phyloP scores from a whole-genome alignment of 2,113 vertebrate genomes.

The Cyanistes caeruleus region DNA sequence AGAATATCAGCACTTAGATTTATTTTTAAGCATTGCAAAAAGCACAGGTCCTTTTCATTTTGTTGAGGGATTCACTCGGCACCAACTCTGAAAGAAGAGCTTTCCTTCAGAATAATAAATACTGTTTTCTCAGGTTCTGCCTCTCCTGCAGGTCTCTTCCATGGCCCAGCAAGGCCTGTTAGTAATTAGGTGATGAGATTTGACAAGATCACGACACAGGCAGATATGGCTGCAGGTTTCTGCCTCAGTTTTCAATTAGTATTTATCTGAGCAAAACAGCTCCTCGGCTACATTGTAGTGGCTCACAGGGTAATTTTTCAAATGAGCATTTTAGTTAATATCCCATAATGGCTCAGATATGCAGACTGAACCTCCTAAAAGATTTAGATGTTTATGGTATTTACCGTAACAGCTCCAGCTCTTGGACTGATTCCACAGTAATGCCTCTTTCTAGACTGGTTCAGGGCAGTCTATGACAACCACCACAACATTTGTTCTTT shows the following conservation, averaged over 20 bases:
- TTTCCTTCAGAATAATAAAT: slow-evolving; percentile 7
- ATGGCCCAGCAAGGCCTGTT: background rate
- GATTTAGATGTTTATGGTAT: slow-evolving; percentile 52
- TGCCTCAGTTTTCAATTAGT: slow-evolving; percentile 61
- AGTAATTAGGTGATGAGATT: slow-evolving; percentile 56
- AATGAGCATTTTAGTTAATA: slow-evolving; percentile 51
- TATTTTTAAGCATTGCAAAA: background rate
- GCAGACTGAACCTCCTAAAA: slow-evolving; percentile 43
- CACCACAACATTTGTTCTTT: background rate
- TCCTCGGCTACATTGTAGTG: slow-evolving; percentile 45
- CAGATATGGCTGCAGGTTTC: slow-evolving; percentile 29
- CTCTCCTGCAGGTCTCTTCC: slow-evolving; percentile 10
- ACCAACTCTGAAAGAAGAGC: background rate
- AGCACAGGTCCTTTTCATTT: background rate
- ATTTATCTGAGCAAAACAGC: slow-evolving; percentile 66
- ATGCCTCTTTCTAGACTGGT: slow-evolving; percentile 14
- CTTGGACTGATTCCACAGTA: slow-evolving; percentile 21
- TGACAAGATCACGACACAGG: slow-evolving; percentile 56
- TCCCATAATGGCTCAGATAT: slow-evolving; percentile 45
- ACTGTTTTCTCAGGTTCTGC: background rate
- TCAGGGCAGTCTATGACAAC: background rate
- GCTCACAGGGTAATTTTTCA: slow-evolving; percentile 60
- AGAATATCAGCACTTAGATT: background rate
- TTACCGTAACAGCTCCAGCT: slow-evolving; percentile 37
- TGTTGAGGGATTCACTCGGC: background rate